Conservation (phyloP, 2,888 invertebrate species). For the Eupithecia insigniata region DNA sequence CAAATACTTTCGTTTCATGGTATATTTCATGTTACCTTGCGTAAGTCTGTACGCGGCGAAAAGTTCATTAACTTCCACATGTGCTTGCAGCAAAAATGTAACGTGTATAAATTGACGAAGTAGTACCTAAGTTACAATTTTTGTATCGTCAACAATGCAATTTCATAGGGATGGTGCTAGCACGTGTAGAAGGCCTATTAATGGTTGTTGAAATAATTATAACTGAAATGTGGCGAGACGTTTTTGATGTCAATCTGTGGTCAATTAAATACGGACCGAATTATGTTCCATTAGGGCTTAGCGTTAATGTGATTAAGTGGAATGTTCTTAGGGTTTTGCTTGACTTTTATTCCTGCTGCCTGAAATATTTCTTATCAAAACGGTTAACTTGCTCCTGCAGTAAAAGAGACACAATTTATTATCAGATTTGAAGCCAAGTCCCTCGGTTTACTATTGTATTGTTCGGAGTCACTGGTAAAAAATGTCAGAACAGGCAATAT, state of each 20-base stretch:
- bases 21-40: no score
- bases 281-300: constrained; percentile 69
- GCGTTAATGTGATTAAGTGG: constrained; percentile 60
- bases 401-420: neutral
- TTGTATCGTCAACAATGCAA: constrained; percentile 1
- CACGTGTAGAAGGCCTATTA: constrained; percentile 48
- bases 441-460: neutral
- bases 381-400: neutral
- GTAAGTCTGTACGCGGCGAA: no score
- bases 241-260: constrained; percentile 74
- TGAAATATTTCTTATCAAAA: neutral
- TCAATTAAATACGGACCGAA: constrained; percentile 79
- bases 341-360: constrained; percentile 38
- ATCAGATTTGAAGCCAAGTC: neutral
- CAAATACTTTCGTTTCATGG: no score
- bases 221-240: constrained; percentile 57
- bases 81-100: constrained; percentile 20
- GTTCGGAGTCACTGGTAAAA: neutral
- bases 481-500: neutral
- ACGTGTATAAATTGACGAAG: neutral
- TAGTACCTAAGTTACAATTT: no score
- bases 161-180: constrained; percentile 18
- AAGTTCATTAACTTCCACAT: constrained; percentile 49
- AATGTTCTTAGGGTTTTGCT: constrained; percentile 60
- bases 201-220: constrained; percentile 76